These are phyloP conservation scores for Melipona bicolor DNA, from an alignment of 2,888 invertebrate species.

Conservation along the genomic window DNA sequence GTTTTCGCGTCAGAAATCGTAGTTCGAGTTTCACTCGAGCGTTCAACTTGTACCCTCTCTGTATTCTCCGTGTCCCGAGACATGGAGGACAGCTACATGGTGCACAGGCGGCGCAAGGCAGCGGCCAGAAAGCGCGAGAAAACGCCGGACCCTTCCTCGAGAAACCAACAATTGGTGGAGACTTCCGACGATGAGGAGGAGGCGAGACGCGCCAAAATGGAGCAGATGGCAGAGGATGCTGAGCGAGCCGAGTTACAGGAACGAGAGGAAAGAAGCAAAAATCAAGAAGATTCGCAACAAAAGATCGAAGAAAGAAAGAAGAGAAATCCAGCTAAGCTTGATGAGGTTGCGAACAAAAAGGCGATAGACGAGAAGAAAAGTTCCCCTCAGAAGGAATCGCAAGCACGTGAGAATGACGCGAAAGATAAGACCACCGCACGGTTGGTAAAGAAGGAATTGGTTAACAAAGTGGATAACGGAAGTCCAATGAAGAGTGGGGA, in stretches of 20 bases:
- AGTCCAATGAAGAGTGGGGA: slow-evolving; percentile 2
- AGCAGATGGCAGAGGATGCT: slow-evolving; percentile 81
- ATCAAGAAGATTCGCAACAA: slow-evolving; percentile 65
- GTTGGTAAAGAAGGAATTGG: slow-evolving; percentile 51
- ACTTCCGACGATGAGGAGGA: slow-evolving; percentile 76
- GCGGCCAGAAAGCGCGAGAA: slow-evolving; percentile 79
- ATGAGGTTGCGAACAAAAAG: background rate
- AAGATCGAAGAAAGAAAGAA: slow-evolving; percentile 5
- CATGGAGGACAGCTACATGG: slow-evolving; percentile 83
- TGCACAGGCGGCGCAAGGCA: slow-evolving; percentile 81
- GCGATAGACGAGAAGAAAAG: background rate
- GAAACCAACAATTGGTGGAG: slow-evolving; percentile 59
- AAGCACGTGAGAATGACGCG: slow-evolving; percentile 45
- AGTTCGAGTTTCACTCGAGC: slow-evolving; percentile 5
- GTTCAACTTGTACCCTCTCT: background rate
- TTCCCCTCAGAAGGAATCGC: slow-evolving; percentile 20
- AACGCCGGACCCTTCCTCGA: slow-evolving; percentile 77
- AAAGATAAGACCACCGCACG: slow-evolving; percentile 8
- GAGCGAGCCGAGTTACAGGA: slow-evolving; percentile 73
- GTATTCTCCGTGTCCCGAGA: background rate
- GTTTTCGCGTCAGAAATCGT: background rate
- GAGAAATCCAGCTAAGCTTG: background rate
- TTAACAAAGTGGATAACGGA: slow-evolving; percentile 48
- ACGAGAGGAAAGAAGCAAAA: slow-evolving; percentile 75
- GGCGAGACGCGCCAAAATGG: slow-evolving; percentile 77